Evolutionary conservation across 2,888 invertebrate genomes (phyloP), one percentile per base, ranked within the genome.

Genomic region (Zhengitettix transpicula): DNA sequence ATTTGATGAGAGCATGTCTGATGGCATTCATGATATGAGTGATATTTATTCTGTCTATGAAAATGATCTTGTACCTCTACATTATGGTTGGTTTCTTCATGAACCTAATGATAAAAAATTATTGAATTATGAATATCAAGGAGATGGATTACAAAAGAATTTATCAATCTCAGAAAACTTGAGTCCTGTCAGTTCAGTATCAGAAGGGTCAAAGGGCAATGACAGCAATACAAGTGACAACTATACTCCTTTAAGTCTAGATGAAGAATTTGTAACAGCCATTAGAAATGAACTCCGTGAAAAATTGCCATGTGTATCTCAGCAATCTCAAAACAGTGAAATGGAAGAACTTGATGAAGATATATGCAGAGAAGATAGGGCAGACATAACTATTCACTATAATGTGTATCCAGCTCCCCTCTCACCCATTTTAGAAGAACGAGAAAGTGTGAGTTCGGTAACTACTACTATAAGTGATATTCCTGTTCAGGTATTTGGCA

Each of bases 261-360:
- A 86, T 67, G 85, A 84, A 67, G 85, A 84, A 67, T 82, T 83
- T 65, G 83, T 85, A 66, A 77, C 81, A 51, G 85, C 85, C 1
- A 77, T 87, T 61, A 74, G 86, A 62, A 84, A 83, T 66, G 87
- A 87, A 70, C 71, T 87, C 54, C 76, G 82, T 65, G 78, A 83
- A 66, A 87, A 86, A 70, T 73, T 87, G 64, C 85, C 86, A 11
- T 76, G 82, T 61, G 84, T 84, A 3, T 72, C 73, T 60, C 75
- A 77, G 40, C 71, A 71, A 9, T 68, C 69, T 1, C 71, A 72
- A 42, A 70, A 72, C 16, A 67, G 67, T 15, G 66, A 66, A n/a
- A 53, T 58, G 12, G 60, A 63, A 15, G 58, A 62, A 11, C 61
- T 61, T 10, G 67, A 67, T 40, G 65, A 66, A n/a, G 64, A 64